A percentile compares a stretch with the other conserved stretches of the same genome.
Conservation (phyloP, 1,140 invertebrate species). For the Hesperophylax magnus region DNA sequence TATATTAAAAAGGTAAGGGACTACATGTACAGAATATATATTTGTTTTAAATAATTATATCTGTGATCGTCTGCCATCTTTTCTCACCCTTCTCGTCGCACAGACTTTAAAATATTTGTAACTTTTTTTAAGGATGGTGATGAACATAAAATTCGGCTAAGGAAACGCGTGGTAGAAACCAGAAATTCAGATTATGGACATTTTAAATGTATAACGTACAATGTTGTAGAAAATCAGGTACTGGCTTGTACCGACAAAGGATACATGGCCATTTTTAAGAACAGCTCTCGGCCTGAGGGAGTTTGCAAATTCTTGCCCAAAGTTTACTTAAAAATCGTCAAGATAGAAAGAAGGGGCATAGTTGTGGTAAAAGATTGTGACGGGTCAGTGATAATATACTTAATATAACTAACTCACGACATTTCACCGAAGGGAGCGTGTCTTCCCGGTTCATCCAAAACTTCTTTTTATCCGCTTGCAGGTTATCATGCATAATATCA, state of each 20-base stretch:
- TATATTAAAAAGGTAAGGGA: background rate
- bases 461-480: too few relatives aligned
- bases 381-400: background rate
- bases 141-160: background rate
- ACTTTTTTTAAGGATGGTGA: constrained; percentile 33
- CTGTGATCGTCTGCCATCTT: too few relatives aligned
- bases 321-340: constrained; percentile 34
- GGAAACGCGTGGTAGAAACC: background rate
- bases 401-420: too few relatives aligned
- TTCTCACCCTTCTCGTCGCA: too few relatives aligned
- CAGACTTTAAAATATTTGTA: background rate
- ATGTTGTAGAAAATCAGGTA: background rate
- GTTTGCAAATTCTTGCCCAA: background rate
- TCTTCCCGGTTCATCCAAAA: too few relatives aligned
- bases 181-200: constrained; percentile 24
- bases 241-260: constrained; percentile 40
- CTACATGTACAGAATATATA: background rate
- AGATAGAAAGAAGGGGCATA: constrained; percentile 23
- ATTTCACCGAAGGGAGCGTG: too few relatives aligned
- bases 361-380: constrained; percentile 35
- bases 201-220: constrained; percentile 32
- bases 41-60: background rate
- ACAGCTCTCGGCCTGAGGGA: background rate
- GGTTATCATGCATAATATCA: too few relatives aligned
- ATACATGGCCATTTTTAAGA: constrained; percentile 29